Conservation (phyloP, 2,888 invertebrate species). For the Chelonus formosanus region DNA sequence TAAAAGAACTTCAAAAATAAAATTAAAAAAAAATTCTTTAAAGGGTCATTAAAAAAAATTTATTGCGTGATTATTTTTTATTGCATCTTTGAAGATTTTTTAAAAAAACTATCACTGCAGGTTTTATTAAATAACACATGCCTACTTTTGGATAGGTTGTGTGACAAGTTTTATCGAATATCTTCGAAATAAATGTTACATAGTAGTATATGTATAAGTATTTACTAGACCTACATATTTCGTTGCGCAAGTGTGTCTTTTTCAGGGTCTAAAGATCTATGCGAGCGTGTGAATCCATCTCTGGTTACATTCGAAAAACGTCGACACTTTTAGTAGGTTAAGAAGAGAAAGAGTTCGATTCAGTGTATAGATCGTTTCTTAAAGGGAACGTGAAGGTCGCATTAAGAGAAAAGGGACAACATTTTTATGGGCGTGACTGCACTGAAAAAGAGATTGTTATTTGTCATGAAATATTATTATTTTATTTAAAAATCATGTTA, state of each 20-base stretch:
- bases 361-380: conserved; percentile 1
- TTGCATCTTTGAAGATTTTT: neutral
- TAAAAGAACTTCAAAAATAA: too few species aligned
- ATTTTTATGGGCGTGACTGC: conserved; percentile 22
- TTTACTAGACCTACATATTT: conserved; percentile 6
- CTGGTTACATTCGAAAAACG: conserved; percentile 32
- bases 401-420: conserved; percentile 12
- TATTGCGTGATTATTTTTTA: too few species aligned
- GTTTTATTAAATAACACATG: conserved; percentile 32
- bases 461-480: neutral
- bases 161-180: conserved; percentile 35
- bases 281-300: conserved; percentile 41
- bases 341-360: conserved; percentile 30
- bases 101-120: conserved; percentile 7
- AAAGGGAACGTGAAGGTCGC: conserved; percentile 20
- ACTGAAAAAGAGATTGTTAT: conserved; percentile 13
- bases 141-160: conserved; percentile 32
- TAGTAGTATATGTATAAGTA: neutral
- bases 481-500: too few species aligned
- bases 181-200: conserved; percentile 10
- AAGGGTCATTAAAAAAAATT: too few species aligned
- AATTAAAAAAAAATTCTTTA: too few species aligned
- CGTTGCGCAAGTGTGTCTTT: conserved; percentile 41
- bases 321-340: conserved; percentile 26
- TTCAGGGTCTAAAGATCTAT: conserved; percentile 29